Conservation (phyloP, 2,888 invertebrate species). For the Drosophila recens region DNA sequence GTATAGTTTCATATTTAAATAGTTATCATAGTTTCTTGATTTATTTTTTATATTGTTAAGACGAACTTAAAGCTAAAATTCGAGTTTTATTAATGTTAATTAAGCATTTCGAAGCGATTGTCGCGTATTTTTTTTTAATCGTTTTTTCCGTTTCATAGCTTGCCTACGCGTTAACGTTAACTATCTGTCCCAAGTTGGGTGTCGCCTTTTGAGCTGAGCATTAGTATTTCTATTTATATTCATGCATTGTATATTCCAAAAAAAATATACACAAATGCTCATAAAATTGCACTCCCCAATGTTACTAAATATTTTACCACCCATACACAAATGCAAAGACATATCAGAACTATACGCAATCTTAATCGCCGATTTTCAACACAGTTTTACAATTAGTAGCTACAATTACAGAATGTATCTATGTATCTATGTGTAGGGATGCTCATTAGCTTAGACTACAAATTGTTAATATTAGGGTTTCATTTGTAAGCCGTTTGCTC, state of each 20-base stretch:
- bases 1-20: slow-evolving; percentile 74
- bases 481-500: slow-evolving; percentile 62
- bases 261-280: slow-evolving; percentile 76
- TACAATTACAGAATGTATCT: slow-evolving; percentile 32
- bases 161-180: slow-evolving; percentile 76
- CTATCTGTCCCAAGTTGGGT: slow-evolving; percentile 41
- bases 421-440: slow-evolving; percentile 18
- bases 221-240: slow-evolving; percentile 39
- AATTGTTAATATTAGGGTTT: slow-evolving; percentile 33
- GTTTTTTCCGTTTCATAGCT: slow-evolving; percentile 52
- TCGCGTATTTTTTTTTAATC: slow-evolving; percentile 63
- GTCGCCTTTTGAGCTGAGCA: slow-evolving; percentile 75
- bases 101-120: slow-evolving; percentile 80
- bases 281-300: slow-evolving; percentile 57
- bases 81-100: slow-evolving; percentile 42
- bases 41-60: slow-evolving; percentile 39
- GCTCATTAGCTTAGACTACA: slow-evolving; percentile 41
- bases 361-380: slow-evolving; percentile 45
- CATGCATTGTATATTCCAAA: slow-evolving; percentile 65
- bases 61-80: slow-evolving; percentile 60
- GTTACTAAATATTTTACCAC: slow-evolving; percentile 42
- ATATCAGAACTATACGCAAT: slow-evolving; percentile 48
- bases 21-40: slow-evolving; percentile 49
- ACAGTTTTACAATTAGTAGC: slow-evolving; percentile 33
- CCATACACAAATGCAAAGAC: slow-evolving; percentile 51